Evolutionary conservation across 2,797 vertebrate species (phyloP), one percentile per base, ranked within the genome.

Genomic region (Rhinoraja longicauda): DNA sequence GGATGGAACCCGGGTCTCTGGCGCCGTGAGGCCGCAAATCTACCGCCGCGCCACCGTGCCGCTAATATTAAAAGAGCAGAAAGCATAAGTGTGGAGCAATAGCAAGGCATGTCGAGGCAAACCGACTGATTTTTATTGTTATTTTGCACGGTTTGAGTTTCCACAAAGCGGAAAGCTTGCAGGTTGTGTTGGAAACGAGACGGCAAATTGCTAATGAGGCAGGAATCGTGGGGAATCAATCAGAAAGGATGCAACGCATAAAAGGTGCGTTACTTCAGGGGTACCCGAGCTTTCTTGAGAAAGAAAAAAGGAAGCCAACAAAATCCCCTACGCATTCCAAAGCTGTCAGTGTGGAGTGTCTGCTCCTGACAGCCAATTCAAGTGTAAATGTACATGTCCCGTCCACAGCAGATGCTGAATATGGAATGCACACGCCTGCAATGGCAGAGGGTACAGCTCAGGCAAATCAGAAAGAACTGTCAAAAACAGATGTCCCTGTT

Each of bases 401-500:
- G 96, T 96, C 94, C 94, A 97, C 97, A 97, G 97, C 98, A 98
- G 97, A 97, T 97, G 97, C 96, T 94, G 97, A 97, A 97, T 97
- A 97, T 98, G 97, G 98, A 98, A 97, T 96, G 96, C 97, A 96
- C 97, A 97, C 96, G 96, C 96, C 97, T 96, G 97, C 96, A 96
- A 96, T 94, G 95, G 96, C 97, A 98, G 98, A 97, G 98, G 97
- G 98, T 98, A 98, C 97, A 96, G 97, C 97, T 96, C 97, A 96
- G 97, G 97, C 96, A 97, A 97, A 98, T 98, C 97, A 98, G 98
- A 97, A 97, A 96, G 97, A 98, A 97, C 98, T 99, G 98, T 99
- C 98, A 99, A 97, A 97, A 98, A 98, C 98, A 99, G 98, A 98
- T 98, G 98, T 98, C 98, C 97, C 96, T 97, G 95, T 97, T 96